Evolutionary conservation across 2,113 vertebrate genomes (phyloP), one percentile per base, ranked within the genome.

Genomic region (Nettapus auritus): DNA sequence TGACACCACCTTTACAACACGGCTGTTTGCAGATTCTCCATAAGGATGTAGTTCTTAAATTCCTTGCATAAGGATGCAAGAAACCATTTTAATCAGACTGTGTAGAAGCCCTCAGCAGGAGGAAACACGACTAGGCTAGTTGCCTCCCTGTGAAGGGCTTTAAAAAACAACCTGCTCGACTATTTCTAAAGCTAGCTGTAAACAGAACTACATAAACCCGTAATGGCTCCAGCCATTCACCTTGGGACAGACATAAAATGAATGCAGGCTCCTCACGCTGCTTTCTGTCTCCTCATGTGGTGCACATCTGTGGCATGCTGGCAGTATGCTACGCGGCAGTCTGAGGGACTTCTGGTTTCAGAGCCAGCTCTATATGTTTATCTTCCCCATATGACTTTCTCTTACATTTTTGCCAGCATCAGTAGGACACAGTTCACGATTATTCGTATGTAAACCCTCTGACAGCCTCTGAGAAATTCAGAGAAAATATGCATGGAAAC

Each of bases 271-370:
- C 91, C 87, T 97, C 89, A 56, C 75, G 38, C 77, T 22, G 55
- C 75, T 88, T 80, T 88, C 73, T 71, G 90, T 84, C 97, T 85
- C 82, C 93, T 98, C 97, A 98, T 95, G 96, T 97, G 97, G 97
- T n/a, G 64, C 87, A 94, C 98, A 98, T 88, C 74, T 97, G 97
- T 50, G 90, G 66, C 83, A 52, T 2, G 9, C 77, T 80, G 91
- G 94, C 88, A 96, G 11, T 11, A n/a, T 2, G 2, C 79, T 86
- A 16, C 0, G 2, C 91, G 34, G 57, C 73, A 77, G 6, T 69
- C 88, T 12, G 2, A 95, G 93, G 86, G 87, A 82, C 92, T 94
- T 80, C 79, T 74, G 69, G 88, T 77, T 96, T 91, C 95, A 94
- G 93, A 96, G 86, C 50, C 33, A 64, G n/a, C 55, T 64, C 77